These are phyloP conservation scores for Colossoma macropomum DNA, from an alignment of 2,113 vertebrate genomes.

Conservation along the genomic window DNA sequence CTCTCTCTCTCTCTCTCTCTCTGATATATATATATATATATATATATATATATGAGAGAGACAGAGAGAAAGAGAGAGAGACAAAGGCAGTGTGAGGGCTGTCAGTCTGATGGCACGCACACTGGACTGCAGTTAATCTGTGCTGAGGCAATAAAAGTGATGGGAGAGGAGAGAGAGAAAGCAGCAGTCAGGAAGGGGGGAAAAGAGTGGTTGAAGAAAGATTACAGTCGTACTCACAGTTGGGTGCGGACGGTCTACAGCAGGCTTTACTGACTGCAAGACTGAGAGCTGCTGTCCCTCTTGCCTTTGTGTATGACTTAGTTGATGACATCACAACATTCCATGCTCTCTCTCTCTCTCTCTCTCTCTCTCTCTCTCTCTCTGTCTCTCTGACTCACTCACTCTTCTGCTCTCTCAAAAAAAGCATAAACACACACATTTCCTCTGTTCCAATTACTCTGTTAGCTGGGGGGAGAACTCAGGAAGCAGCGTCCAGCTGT, in stretches of 20 bases:
- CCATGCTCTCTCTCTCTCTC: conserved; percentile 66
- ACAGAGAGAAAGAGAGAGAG: conserved; percentile 38
- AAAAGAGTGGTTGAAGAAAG: conserved; percentile 50
- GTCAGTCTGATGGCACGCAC: conserved; percentile 50
- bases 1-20: too few species aligned
- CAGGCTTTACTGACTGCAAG: conserved; percentile 72
- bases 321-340: conserved; percentile 85
- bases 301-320: conserved; percentile 76
- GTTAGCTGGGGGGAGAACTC: conserved; percentile 46
- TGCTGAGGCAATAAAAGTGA: conserved; percentile 24
- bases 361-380: conserved; percentile 45
- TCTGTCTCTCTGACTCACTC: conserved; percentile 47
- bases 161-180: conserved; percentile 9
- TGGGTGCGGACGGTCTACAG: conserved; percentile 73
- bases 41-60: too few species aligned
- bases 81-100: conserved; percentile 40
- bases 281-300: conserved; percentile 71
- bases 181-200: conserved; percentile 18
- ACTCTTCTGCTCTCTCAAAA: conserved; percentile 42
- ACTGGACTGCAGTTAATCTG: conserved; percentile 19
- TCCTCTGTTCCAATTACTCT: conserved; percentile 43
- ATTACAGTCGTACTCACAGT: conserved; percentile 75
- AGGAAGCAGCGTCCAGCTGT: conserved; percentile 66
- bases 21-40: too few species aligned
- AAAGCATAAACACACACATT: conserved; percentile 54